Conservation (phyloP, 2,888 invertebrate species). For the Panorpa germanica region DNA sequence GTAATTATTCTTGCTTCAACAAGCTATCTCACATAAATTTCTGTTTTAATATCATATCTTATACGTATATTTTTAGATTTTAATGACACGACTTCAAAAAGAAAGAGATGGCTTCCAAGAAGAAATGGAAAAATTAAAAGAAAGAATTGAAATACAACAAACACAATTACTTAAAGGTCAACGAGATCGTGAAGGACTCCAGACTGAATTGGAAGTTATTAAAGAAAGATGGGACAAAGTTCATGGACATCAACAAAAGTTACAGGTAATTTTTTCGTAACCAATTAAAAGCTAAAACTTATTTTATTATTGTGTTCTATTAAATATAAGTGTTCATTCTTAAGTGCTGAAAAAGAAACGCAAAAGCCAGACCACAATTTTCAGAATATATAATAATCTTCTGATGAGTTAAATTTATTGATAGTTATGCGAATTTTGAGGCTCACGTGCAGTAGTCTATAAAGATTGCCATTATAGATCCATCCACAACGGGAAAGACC, state of each 20-base stretch:
- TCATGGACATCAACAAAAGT: constrained; percentile 64
- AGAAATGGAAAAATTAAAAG: constrained; percentile 64
- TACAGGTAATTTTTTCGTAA: constrained; percentile 42
- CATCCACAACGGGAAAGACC: no score
- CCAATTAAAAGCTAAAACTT: not conserved
- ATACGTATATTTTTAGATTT: constrained; percentile 11
- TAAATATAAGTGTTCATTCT: constrained; percentile 3
- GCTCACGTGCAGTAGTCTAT: no score
- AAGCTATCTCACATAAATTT: not conserved
- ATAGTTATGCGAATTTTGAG: no score
- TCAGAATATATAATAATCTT: no score
- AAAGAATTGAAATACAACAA: constrained; percentile 63
- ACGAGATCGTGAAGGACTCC: constrained; percentile 66
- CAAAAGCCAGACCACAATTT: no score
- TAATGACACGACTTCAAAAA: constrained; percentile 66
- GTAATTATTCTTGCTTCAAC: constrained; percentile 25
- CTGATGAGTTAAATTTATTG: no score
- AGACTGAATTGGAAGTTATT: constrained; percentile 69
- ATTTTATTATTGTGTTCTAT: not conserved
- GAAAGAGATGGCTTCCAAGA: constrained; percentile 69
- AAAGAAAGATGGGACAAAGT: constrained; percentile 81
- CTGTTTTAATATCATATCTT: not conserved
- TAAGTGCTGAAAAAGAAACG: no score
- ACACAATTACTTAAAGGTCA: constrained; percentile 66
- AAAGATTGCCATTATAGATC: no score